Percentiles rank a stretch among this genome's conserved stretches.
Conservation (phyloP, 1,140 invertebrate genomes). For the Hesperophylax magnus region DNA sequence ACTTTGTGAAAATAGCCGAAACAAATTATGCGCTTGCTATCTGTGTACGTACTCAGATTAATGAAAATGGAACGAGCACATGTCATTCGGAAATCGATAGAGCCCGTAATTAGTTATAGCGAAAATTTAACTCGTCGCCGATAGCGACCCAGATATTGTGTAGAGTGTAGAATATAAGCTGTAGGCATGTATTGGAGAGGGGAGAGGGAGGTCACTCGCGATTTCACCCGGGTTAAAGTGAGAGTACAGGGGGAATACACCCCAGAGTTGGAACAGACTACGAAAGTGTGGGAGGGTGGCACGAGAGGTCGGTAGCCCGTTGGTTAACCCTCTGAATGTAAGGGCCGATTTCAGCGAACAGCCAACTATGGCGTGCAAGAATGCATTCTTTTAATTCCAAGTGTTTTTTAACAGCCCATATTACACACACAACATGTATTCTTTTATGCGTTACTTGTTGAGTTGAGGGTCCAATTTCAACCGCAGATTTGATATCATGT, state of each 20-base stretch:
- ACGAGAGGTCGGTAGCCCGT: not conserved
- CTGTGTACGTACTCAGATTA: not conserved
- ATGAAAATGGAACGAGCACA: constrained; percentile 2
- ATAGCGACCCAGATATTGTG: not conserved
- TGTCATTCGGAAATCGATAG: not conserved
- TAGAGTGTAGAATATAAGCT: too few relatives aligned
- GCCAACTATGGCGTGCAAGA: constrained; percentile 10
- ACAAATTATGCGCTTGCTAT: too few relatives aligned
- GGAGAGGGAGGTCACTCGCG: constrained; percentile 31
- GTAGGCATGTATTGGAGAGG: not conserved
- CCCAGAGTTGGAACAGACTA: constrained; percentile 7
- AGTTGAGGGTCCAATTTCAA: too few relatives aligned
- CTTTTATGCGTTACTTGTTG: too few relatives aligned
- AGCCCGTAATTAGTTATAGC: not conserved
- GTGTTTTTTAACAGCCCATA: too few relatives aligned
- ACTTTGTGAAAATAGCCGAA: too few relatives aligned
- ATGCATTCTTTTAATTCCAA: too few relatives aligned
- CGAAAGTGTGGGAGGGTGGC: not conserved
- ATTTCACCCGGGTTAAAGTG: constrained; percentile 42
- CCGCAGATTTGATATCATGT: too few relatives aligned
- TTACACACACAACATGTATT: too few relatives aligned
- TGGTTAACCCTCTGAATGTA: constrained; percentile 25
- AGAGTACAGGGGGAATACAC: constrained; percentile 12
- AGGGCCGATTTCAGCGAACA: not conserved
- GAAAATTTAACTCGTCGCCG: not conserved